Percentiles rank a stretch among this genome's conserved stretches.
Evolutionary conservation across 2,797 vertebrate genomes (phyloP).

Genomic region (Phrynocephalus vlangalii): DNA sequence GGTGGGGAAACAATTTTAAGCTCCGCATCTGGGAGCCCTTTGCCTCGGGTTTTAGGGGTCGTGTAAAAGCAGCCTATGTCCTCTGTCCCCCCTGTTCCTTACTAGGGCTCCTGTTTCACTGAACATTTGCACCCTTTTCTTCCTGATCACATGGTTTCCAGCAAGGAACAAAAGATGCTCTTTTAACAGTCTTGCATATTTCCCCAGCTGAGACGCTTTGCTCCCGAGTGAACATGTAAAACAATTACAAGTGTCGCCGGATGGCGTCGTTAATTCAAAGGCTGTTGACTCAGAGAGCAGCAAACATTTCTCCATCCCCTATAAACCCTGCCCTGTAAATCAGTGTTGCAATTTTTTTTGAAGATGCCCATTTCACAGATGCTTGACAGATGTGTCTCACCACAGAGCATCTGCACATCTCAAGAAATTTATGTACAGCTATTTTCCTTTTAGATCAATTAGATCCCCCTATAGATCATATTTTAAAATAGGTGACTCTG

Average conservation of each 20-base stretch:
- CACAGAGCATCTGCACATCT: background rate
- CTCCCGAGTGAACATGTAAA: background rate
- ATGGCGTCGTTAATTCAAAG: constrained; percentile 7
- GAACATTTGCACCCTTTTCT: background rate
- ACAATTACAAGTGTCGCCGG: background rate
- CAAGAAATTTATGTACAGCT: constrained; percentile 6
- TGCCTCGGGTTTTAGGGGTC: too few relatives aligned
- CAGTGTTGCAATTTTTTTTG: background rate
- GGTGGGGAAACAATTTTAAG: too few relatives aligned
- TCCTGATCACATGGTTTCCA: background rate
- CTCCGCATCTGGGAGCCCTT: too few relatives aligned
- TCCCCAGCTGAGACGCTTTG: background rate
- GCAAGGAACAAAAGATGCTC: background rate
- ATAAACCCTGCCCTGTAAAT: background rate
- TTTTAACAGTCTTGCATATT: constrained; percentile 7
- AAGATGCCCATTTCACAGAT: constrained; percentile 13
- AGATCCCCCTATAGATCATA: background rate
- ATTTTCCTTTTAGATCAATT: constrained; percentile 9
- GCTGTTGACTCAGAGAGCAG: background rate
- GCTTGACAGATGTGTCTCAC: constrained; percentile 25
- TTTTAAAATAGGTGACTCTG: background rate
- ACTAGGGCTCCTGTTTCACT: background rate
- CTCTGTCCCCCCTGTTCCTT: background rate
- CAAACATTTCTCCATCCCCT: background rate
- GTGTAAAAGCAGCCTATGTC: too few relatives aligned